These are phyloP conservation scores for Andricus curvator DNA, from an alignment of 2,888 invertebrate species.

Conservation along the genomic window DNA sequence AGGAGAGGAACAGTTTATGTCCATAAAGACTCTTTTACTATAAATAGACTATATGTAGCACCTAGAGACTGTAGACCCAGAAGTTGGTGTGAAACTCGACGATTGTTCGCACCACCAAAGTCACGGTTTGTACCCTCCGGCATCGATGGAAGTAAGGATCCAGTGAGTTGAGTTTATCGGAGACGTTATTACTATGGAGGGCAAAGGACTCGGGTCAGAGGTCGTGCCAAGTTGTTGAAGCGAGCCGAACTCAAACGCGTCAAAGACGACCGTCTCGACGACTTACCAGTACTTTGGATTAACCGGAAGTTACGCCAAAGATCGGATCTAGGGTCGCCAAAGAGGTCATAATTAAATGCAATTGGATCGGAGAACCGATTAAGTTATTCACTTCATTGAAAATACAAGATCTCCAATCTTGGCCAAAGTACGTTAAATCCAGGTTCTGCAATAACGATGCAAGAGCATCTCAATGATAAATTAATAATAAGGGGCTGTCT, in stretches of 20 bases:
- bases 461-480: neutral
- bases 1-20: neutral
- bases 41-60: slow-evolving; percentile 1
- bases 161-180: slow-evolving; percentile 45
- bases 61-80: slow-evolving; percentile 40
- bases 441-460: neutral
- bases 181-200: slow-evolving; percentile 47
- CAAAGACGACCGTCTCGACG: slow-evolving; percentile 19
- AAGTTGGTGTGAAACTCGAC: slow-evolving; percentile 31
- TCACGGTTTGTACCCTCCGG: slow-evolving; percentile 16
- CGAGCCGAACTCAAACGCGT: slow-evolving; percentile 26
- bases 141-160: slow-evolving; percentile 33
- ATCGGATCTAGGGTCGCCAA: neutral
- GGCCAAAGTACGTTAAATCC: neutral
- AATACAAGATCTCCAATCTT: neutral
- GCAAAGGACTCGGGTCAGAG: slow-evolving; percentile 31
- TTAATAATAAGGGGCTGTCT: neutral
- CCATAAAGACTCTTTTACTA: slow-evolving; percentile 22
- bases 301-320: slow-evolving; percentile 38
- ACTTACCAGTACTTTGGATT: slow-evolving; percentile 42
- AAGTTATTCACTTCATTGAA: neutral
- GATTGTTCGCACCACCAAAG: slow-evolving; percentile 18
- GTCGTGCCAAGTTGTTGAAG: slow-evolving; percentile 34
- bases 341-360: slow-evolving; percentile 21
- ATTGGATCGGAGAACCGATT: neutral